Conservation (phyloP, 2,113 vertebrate species). For the Alosa alosa region DNA sequence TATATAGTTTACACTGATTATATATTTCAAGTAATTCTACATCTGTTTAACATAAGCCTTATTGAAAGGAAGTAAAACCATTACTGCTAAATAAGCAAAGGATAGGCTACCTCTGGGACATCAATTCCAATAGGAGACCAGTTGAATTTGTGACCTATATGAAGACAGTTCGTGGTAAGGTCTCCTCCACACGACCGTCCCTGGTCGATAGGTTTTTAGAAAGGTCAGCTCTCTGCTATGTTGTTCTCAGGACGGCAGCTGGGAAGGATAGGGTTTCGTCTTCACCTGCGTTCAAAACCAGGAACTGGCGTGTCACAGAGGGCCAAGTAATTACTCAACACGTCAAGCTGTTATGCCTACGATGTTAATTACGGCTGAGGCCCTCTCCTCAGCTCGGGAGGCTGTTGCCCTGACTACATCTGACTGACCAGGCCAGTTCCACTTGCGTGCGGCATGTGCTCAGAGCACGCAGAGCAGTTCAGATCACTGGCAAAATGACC, state of each 20-base stretch:
- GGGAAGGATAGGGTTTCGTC: conserved; percentile 79
- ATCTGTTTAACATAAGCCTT: background rate
- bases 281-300: conserved; percentile 74
- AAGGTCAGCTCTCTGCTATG: conserved; percentile 52
- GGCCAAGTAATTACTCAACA: conserved; percentile 66
- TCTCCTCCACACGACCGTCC: conserved; percentile 16
- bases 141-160: background rate
- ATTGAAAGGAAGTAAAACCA: background rate
- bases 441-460: conserved; percentile 25
- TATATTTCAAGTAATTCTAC: background rate
- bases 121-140: background rate
- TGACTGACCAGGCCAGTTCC: conserved; percentile 22
- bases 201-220: conserved; percentile 45
- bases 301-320: conserved; percentile 69
- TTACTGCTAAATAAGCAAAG: background rate
- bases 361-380: conserved; percentile 67
- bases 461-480: conserved; percentile 4
- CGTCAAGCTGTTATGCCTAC: conserved; percentile 62
- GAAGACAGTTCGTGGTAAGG: background rate
- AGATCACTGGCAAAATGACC: background rate
- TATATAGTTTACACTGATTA: background rate
- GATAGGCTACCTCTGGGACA: background rate
- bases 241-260: conserved; percentile 74
- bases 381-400: conserved; percentile 46
- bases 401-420: conserved; percentile 27